Conservation (phyloP, 2,113 vertebrate genomes). For the Mobula birostris region DNA sequence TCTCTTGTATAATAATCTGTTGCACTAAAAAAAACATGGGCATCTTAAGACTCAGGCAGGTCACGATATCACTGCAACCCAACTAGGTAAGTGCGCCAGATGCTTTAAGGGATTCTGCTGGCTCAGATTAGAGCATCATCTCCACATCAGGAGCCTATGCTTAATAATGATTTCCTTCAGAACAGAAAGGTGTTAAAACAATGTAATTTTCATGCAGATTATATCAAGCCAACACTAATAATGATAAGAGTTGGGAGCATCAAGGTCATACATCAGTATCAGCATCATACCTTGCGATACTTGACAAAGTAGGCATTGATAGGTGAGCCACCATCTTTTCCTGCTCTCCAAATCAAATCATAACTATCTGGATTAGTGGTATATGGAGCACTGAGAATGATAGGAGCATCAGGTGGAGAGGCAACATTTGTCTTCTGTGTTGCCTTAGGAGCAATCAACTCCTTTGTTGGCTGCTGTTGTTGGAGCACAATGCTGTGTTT, state of each 20-base stretch:
- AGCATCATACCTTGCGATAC: conserved; percentile 81
- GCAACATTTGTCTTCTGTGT: conserved; percentile 46
- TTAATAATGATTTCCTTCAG: background rate
- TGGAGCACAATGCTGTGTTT: background rate
- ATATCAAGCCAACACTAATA: background rate
- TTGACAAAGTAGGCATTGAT: conserved; percentile 91
- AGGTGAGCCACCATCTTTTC: conserved; percentile 71
- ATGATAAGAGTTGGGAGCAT: background rate
- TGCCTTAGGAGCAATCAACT: background rate
- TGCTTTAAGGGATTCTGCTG: background rate
- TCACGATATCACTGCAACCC: background rate
- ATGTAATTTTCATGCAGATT: background rate
- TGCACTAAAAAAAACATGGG: background rate
- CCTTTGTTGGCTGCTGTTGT: background rate
- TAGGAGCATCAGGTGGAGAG: conserved; percentile 79
- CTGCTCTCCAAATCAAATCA: conserved; percentile 79
- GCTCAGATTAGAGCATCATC: background rate
- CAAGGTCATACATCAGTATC: background rate
- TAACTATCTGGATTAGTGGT: conserved; percentile 77
- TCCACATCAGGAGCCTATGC: background rate
- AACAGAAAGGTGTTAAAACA: background rate
- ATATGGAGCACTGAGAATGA: conserved; percentile 88
- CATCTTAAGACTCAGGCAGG: background rate
- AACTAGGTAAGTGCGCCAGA: background rate
- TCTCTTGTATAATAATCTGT: background rate